These are phyloP conservation scores for Ptychoptera albimana DNA, from an alignment of 2,888 invertebrate genomes.

Conservation along the genomic window DNA sequence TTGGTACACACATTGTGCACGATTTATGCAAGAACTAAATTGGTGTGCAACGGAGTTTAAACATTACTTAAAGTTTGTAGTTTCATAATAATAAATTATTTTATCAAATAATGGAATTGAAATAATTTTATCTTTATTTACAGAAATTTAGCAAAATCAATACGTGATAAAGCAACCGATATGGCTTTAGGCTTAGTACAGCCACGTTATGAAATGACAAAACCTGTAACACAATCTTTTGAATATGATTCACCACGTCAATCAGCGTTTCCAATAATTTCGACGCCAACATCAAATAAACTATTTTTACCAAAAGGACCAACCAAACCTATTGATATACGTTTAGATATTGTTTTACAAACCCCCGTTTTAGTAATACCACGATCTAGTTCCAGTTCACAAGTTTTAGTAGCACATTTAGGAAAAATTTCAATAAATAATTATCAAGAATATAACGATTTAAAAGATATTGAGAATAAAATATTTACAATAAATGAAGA, in stretches of 20 bases:
- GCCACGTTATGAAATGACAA: constrained; percentile 31
- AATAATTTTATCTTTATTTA: background rate
- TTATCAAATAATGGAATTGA: background rate
- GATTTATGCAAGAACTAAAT: constrained; percentile 68
- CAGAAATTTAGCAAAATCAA: constrained; percentile 66
- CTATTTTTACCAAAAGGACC: background rate
- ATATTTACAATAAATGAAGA: constrained; percentile 13
- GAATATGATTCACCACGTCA: background rate
- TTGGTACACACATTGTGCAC: constrained; percentile 85
- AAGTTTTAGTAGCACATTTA: constrained; percentile 82
- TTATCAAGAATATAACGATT: constrained; percentile 18
- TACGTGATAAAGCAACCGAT: constrained; percentile 82
- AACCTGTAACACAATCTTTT: background rate
- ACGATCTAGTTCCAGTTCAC: constrained; percentile 53
- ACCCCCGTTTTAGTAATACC: constrained; percentile 87
- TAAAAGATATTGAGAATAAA: constrained; percentile 7
- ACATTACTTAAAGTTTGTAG: constrained; percentile 43
- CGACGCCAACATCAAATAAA: background rate
- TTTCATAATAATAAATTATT: background rate
- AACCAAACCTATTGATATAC: constrained; percentile 8
- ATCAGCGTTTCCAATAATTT: background rate
- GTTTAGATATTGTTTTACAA: constrained; percentile 66
- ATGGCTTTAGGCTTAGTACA: constrained; percentile 83
- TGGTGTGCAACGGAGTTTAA: constrained; percentile 84
- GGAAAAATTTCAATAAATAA: constrained; percentile 62